Percentiles rank a stretch among this genome's conserved stretches.
Evolutionary conservation across 2,113 vertebrate species (phyloP).

Genomic region (Malurus cyaneus): DNA sequence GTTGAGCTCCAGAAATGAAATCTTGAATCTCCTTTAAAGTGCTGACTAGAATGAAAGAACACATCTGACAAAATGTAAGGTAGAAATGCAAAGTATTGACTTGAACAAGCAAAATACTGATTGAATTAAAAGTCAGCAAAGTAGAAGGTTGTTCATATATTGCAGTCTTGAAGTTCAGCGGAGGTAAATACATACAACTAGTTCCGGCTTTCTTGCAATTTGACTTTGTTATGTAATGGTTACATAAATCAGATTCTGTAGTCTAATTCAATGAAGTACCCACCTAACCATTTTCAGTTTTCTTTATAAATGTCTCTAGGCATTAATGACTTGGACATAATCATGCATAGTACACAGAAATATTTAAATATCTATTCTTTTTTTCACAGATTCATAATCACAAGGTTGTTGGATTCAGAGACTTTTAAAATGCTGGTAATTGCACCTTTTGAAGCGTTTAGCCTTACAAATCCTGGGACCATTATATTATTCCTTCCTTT

Average conservation of each 20-base stretch:
- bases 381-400: conserved; percentile 87
- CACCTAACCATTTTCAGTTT: neutral
- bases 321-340: neutral
- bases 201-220: neutral
- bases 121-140: neutral
- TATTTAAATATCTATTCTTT: neutral
- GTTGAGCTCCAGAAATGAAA: neutral
- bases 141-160: neutral
- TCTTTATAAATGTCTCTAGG: neutral
- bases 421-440: conserved; percentile 76
- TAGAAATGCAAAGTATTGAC: neutral
- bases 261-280: neutral
- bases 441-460: conserved; percentile 84
- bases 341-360: neutral
- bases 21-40: neutral
- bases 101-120: neutral
- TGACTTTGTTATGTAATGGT: neutral
- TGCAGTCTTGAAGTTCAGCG: neutral
- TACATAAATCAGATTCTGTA: neutral
- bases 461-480: conserved; percentile 77
- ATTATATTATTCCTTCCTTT: conserved; percentile 75
- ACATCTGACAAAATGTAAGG: neutral
- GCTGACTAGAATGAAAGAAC: neutral
- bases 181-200: too few relatives aligned
- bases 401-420: conserved; percentile 65